Evolutionary conservation across 2,888 invertebrate genomes (phyloP).

Genomic region (Aphodius granarius): DNA sequence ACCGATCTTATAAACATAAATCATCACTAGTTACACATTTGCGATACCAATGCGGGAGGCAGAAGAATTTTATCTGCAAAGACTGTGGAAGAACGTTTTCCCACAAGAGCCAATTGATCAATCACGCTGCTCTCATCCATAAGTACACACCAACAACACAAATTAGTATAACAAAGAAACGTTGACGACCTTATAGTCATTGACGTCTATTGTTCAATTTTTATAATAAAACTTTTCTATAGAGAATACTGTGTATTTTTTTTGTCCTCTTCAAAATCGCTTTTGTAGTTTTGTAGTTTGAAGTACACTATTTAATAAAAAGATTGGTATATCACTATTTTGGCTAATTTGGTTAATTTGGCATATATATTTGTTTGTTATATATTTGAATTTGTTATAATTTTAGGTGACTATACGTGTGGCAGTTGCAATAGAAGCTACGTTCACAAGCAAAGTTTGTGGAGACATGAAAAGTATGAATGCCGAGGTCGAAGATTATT

Average conservation of each 20-base stretch:
- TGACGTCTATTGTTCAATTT: no score
- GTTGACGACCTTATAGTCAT: no score
- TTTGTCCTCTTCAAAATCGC: no score
- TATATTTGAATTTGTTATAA: no score
- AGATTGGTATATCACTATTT: no score
- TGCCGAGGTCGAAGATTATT: conserved; percentile 3
- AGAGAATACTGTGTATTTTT: no score
- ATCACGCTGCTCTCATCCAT: background rate
- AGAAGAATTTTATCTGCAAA: background rate
- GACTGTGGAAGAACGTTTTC: background rate
- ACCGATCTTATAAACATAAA: background rate
- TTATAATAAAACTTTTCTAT: no score
- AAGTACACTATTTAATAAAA: no score
- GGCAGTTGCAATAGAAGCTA: conserved; percentile 20
- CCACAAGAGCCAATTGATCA: background rate
- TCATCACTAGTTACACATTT: background rate
- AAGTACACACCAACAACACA: background rate
- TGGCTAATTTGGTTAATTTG: no score
- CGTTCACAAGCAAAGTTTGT: conserved; percentile 22
- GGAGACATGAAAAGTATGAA: conserved; percentile 17
- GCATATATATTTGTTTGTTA: no score
- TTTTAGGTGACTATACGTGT: conserved; percentile 15
- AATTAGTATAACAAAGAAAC: no score
- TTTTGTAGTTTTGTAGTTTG: no score
- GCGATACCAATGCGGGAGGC: background rate